phyloP scores from a whole-genome alignment of 1,140 invertebrate genomes.

The Oryctes rhinoceros region DNA sequence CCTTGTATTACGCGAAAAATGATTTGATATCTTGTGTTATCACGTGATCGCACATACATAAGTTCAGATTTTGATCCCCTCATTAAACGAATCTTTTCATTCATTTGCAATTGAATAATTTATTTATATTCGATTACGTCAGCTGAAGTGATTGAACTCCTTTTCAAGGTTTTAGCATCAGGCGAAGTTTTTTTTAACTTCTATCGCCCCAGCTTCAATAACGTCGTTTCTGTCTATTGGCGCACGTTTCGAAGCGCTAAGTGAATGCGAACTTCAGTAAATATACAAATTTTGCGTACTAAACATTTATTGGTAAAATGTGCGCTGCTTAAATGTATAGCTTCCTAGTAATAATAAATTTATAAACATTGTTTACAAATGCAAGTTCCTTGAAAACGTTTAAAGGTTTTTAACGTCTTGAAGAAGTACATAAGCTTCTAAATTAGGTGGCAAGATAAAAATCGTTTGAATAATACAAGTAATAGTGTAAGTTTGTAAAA shows the following conservation, averaged over 20 bases:
- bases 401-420: no score
- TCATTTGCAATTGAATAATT: constrained; percentile 15
- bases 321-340: no score
- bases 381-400: no score
- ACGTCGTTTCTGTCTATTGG: neutral
- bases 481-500: neutral
- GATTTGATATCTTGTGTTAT: no score
- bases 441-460: neutral
- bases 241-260: neutral
- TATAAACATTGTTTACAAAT: no score
- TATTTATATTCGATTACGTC: neutral
- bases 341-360: no score
- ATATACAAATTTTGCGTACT: no score
- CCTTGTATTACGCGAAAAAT: no score
- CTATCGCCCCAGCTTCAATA: neutral
- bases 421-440: neutral
- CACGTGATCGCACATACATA: neutral
- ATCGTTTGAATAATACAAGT: neutral
- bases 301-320: neutral
- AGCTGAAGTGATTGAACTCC: constrained; percentile 5
- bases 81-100: neutral
- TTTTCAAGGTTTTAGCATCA: constrained; percentile 6
- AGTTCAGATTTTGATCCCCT: neutral
- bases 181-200: neutral
- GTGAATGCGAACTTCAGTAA: no score